A percentile compares a stretch with the other conserved stretches of the same genome.
Evolutionary conservation across 1,140 invertebrate species (phyloP).

Genomic region (Zaprionus nigranus): DNA sequence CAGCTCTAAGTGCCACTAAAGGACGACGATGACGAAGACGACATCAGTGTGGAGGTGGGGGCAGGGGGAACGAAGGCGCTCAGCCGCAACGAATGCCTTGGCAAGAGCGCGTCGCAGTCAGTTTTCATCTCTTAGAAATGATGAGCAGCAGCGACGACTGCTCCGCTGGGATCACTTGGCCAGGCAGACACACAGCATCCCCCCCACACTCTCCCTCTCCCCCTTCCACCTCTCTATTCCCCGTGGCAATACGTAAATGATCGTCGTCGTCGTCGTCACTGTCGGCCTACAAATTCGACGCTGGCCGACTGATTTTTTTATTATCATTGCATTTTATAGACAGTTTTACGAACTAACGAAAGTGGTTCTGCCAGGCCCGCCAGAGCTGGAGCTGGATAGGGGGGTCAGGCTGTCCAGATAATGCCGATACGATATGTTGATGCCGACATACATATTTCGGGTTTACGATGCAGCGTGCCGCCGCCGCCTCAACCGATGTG

Average conservation of each 20-base stretch:
- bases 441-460: slow-evolving; percentile 72
- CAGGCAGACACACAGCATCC: slow-evolving; percentile 7
- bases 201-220: not conserved
- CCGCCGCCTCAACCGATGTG: slow-evolving; percentile 33
- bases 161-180: slow-evolving; percentile 51
- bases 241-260: slow-evolving; percentile 58
- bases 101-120: slow-evolving; percentile 7
- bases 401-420: slow-evolving; percentile 48
- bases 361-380: slow-evolving; percentile 66
- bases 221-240: not conserved
- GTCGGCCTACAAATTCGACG: slow-evolving; percentile 48
- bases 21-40: slow-evolving; percentile 37
- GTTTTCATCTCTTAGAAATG: slow-evolving; percentile 16
- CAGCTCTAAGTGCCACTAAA: slow-evolving; percentile 74
- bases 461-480: slow-evolving; percentile 62
- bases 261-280: slow-evolving; percentile 46
- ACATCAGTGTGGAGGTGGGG: not conserved
- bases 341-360: slow-evolving; percentile 82
- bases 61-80: slow-evolving; percentile 38
- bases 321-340: slow-evolving; percentile 82
- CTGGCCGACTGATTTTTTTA: slow-evolving; percentile 65
- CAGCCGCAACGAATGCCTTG: slow-evolving; percentile 47
- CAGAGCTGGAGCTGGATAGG: too few relatives aligned
- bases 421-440: slow-evolving; percentile 38
- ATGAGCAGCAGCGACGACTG: slow-evolving; percentile 20